These are phyloP conservation scores for Raja brachyura DNA, from an alignment of 2,113 vertebrate species.

Conservation along the genomic window DNA sequence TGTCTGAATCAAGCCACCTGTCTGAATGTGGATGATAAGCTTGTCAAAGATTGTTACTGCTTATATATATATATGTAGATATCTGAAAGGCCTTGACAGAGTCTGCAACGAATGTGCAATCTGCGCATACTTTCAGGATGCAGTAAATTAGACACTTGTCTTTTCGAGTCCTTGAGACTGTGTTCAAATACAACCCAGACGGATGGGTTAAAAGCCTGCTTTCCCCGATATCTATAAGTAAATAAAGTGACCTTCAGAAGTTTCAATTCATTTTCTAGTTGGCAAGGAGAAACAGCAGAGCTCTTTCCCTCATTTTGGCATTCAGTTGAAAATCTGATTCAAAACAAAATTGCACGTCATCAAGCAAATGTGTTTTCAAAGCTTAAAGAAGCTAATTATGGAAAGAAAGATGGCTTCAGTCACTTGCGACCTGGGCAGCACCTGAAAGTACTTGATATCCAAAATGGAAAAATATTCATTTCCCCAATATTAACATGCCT, in stretches of 20 bases:
- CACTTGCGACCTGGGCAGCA: not conserved
- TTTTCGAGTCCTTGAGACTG: not conserved
- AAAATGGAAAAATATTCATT: not conserved
- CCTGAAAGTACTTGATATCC: not conserved
- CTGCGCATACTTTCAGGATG: not conserved
- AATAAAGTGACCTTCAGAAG: not conserved
- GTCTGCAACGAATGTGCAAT: not conserved
- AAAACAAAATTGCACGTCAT: not conserved
- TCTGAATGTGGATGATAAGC: not conserved
- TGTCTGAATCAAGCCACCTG: not conserved
- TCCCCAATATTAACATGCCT: not conserved
- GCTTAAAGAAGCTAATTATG: not conserved
- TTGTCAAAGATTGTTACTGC: slow-evolving; percentile 9
- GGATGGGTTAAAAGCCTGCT: not conserved
- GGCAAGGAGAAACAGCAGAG: not conserved
- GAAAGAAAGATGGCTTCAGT: not conserved
- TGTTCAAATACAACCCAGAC: not conserved
- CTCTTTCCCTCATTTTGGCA: not conserved
- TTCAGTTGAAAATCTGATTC: not conserved
- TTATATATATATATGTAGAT: not conserved
- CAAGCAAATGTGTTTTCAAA: not conserved
- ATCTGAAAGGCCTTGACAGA: not conserved
- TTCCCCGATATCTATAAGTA: not conserved
- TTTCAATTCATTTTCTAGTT: not conserved
- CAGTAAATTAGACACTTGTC: slow-evolving; percentile 7